Evolutionary conservation across 2,888 invertebrate species (phyloP).

Genomic region (Danaus chrysippus): DNA sequence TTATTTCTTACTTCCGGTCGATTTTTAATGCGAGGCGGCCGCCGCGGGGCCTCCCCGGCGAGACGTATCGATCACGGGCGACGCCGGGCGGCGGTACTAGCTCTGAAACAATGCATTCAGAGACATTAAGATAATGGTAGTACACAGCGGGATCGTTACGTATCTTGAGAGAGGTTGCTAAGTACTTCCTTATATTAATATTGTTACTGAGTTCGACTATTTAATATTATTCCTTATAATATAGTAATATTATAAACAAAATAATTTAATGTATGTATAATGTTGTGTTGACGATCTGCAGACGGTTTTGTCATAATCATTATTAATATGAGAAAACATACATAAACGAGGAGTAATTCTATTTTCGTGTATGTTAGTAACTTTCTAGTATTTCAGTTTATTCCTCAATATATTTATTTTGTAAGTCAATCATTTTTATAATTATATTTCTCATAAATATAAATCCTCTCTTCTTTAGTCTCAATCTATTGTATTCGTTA

Average conservation of each 20-base stretch:
- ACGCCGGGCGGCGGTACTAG: conserved; percentile 32
- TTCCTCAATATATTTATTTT: too few species aligned
- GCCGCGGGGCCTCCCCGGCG: conserved; percentile 33
- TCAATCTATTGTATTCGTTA: too few species aligned
- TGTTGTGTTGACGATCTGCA: conserved; percentile 8
- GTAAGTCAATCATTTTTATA: too few species aligned
- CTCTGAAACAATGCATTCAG: conserved; percentile 9
- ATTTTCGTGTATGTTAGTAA: too few species aligned
- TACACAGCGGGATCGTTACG: not conserved
- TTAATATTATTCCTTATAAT: too few species aligned
- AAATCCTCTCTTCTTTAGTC: too few species aligned
- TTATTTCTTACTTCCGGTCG: conserved; percentile 28
- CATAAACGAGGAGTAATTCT: not conserved
- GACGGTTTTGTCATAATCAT: conserved; percentile 9
- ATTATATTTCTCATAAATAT: too few species aligned
- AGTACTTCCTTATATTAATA: too few species aligned
- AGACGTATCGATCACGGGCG: conserved; percentile 41
- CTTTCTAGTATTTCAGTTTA: too few species aligned
- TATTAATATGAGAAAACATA: not conserved
- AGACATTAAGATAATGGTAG: not conserved
- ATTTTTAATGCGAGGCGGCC: conserved; percentile 31
- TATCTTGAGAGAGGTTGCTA: not conserved
- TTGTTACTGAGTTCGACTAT: too few species aligned
- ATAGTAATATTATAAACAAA: not conserved
- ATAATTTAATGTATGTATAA: conserved; percentile 3